Evolutionary conservation across 2,113 vertebrate genomes (phyloP).

Genomic region (Ceuthmochares aereus): DNA sequence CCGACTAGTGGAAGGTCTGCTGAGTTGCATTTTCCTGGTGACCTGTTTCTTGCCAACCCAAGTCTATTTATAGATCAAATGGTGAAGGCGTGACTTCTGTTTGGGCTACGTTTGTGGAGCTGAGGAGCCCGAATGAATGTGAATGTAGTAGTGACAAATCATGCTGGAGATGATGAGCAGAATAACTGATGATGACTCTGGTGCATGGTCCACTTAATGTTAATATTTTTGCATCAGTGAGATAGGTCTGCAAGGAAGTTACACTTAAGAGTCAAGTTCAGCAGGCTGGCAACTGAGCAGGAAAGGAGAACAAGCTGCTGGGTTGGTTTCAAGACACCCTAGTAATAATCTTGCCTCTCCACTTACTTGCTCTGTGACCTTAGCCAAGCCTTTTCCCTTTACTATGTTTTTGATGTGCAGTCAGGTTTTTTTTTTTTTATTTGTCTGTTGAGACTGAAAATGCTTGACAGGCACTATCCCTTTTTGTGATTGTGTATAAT

Average conservation of each 20-base stretch:
- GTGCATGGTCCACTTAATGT: neutral
- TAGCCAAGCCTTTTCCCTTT: neutral
- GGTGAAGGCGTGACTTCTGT: neutral
- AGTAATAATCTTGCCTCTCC: neutral
- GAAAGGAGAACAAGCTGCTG: neutral
- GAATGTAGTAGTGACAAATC: conserved; percentile 34
- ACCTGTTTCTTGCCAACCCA: neutral
- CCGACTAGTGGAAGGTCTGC: neutral
- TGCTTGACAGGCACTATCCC: neutral
- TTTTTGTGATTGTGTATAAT: neutral
- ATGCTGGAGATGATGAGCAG: neutral
- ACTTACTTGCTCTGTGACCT: neutral
- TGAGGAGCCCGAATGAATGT: neutral
- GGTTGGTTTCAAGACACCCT: neutral
- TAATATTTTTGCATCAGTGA: neutral
- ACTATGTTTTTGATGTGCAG: neutral
- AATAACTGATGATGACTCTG: conserved; percentile 21
- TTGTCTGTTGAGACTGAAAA: neutral
- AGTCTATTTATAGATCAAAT: conserved; percentile 35
- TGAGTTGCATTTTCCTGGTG: conserved; percentile 26
- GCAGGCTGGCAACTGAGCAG: neutral
- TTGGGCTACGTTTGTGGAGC: neutral
- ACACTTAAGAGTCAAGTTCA: neutral
- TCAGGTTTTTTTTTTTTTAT: neutral
- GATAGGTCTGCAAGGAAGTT: neutral